These are phyloP conservation scores for Diplolepis rosae DNA, from an alignment of 2,888 invertebrate genomes.

Conservation along the genomic window DNA sequence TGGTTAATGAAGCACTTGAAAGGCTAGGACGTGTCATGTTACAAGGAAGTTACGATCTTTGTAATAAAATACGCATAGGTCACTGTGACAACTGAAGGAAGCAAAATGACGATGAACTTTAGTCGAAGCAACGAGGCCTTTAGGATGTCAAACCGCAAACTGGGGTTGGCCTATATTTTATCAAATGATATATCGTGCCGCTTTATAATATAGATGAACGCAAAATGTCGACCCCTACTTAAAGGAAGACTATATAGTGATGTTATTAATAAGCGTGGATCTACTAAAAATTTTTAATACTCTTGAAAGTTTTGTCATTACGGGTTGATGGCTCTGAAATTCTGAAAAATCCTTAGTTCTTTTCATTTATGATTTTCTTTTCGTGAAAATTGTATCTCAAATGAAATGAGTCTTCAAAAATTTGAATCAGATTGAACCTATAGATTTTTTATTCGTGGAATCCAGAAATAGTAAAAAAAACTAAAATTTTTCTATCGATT, in stretches of 20 bases:
- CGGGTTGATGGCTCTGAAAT: too few relatives aligned
- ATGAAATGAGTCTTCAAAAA: too few relatives aligned
- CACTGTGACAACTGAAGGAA: background rate
- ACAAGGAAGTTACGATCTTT: background rate
- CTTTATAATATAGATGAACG: constrained; percentile 50
- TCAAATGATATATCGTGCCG: constrained; percentile 43
- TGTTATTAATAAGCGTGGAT: background rate
- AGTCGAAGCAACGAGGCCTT: background rate
- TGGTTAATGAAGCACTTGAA: background rate
- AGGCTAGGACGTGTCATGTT: background rate
- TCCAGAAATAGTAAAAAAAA: too few relatives aligned
- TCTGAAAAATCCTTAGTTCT: too few relatives aligned
- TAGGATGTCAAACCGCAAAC: constrained; percentile 46
- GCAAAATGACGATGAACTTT: background rate
- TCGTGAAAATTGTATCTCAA: too few relatives aligned
- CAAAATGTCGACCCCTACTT: constrained; percentile 1
- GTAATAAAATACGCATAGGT: background rate
- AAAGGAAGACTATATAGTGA: background rate
- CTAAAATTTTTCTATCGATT: too few relatives aligned
- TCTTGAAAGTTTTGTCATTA: too few relatives aligned
- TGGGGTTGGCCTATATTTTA: constrained; percentile 59
- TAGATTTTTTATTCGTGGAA: too few relatives aligned
- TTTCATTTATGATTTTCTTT: too few relatives aligned
- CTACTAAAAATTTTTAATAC: too few relatives aligned
- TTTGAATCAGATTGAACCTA: too few relatives aligned